Conservation (phyloP, 2,888 invertebrate species). For the Erpobdella octoculata region DNA sequence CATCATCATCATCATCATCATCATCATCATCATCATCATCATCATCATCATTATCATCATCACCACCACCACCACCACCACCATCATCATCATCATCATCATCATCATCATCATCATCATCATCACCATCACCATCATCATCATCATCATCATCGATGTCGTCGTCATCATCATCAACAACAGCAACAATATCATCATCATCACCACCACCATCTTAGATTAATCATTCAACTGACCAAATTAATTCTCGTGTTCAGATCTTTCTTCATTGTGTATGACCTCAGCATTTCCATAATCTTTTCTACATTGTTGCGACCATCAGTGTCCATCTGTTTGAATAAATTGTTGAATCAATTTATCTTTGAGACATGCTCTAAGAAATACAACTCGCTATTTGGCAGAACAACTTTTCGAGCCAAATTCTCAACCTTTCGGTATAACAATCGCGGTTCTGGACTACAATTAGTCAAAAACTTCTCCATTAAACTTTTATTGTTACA, state of each 20-base stretch:
- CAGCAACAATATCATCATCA: constrained; percentile 1
- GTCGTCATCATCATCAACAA: not conserved
- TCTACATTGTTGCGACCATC: not conserved
- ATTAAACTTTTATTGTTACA: not conserved
- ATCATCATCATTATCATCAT: not conserved
- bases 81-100: not conserved
- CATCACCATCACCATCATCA: not conserved
- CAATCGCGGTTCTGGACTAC: not conserved
- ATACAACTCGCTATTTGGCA: no score
- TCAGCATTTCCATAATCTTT: constrained; percentile 17
- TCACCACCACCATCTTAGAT: not conserved
- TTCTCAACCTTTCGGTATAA: no score
- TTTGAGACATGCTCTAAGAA: no score
- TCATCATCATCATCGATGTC: not conserved
- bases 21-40: not conserved
- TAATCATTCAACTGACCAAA: not conserved
- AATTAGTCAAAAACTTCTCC: not conserved
- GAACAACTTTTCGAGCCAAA: no score
- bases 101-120: not conserved
- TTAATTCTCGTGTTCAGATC: constrained; percentile 24
- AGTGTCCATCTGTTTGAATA: constrained; percentile 1
- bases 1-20: not conserved
- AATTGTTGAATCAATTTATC: no score
- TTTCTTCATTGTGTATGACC: constrained; percentile 24
- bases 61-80: not conserved